Percentiles rank a stretch among this genome's conserved stretches.
phyloP scores from a whole-genome alignment of 2,888 invertebrate species.

The Reticulitermes lucifugus region DNA sequence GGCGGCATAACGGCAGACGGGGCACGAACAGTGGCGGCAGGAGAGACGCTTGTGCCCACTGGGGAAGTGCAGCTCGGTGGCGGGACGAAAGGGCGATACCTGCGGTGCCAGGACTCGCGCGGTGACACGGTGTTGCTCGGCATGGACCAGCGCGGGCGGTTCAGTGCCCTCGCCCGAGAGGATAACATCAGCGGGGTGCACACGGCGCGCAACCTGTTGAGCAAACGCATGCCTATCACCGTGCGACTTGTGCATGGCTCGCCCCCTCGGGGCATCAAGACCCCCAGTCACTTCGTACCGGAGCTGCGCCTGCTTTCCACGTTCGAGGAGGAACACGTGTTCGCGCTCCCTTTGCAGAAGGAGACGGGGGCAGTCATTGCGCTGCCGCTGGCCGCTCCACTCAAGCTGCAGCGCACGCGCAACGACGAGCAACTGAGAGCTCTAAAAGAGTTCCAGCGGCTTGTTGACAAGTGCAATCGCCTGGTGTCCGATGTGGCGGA shows the following conservation, averaged over 20 bases:
- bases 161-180: slow-evolving; percentile 92
- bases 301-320: slow-evolving; percentile 86
- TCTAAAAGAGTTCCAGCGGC: slow-evolving; percentile 76
- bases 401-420: slow-evolving; percentile 85
- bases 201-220: slow-evolving; percentile 87
- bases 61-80: slow-evolving; percentile 69
- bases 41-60: slow-evolving; percentile 84
- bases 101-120: slow-evolving; percentile 87
- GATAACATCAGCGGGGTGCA: slow-evolving; percentile 96
- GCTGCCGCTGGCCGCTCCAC: slow-evolving; percentile 85
- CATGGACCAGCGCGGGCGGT: slow-evolving; percentile 89
- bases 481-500: slow-evolving; percentile 82
- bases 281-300: slow-evolving; percentile 84
- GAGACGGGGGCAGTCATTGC: slow-evolving; percentile 83
- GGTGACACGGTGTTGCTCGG: slow-evolving; percentile 87
- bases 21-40: slow-evolving; percentile 81
- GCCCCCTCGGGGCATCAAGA: slow-evolving; percentile 85
- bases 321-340: slow-evolving; percentile 88
- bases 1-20: slow-evolving; percentile 75
- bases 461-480: slow-evolving; percentile 82
- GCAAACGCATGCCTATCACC: slow-evolving; percentile 91
- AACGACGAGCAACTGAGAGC: slow-evolving; percentile 84
- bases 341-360: slow-evolving; percentile 85
- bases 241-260: slow-evolving; percentile 93
- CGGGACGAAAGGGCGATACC: slow-evolving; percentile 79